A percentile compares a stretch with the other conserved stretches of the same genome.
Conservation (phyloP, 2,113 vertebrate genomes). For the human (Homo sapiens) region GRCh38 chr20:36684001-36684500, state of each 20-base stretch:
- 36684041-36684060: too few relatives aligned
- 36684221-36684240: background rate
- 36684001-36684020: background rate
- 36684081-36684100: too few relatives aligned
- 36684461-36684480: slow-evolving; percentile 95
- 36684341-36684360: background rate
- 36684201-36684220: background rate
- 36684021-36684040: too few relatives aligned
- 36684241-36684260: background rate
- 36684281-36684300: background rate
- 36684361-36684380: background rate
- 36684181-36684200: background rate
- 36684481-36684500: slow-evolving; percentile 41
- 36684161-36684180: background rate
- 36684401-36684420: slow-evolving; percentile 91
- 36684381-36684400: background rate
- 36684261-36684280: background rate
- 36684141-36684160: background rate
- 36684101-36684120: too few relatives aligned
- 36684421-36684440: slow-evolving; percentile 92
- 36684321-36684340: background rate
- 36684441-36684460: slow-evolving; percentile 96
- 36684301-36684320: background rate
- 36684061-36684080: too few relatives aligned
- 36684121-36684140: too few relatives aligned